Evolutionary conservation across 2,797 vertebrate species (phyloP), one percentile per base, ranked within the genome.

Genomic region (Enteromius mattozi): DNA sequence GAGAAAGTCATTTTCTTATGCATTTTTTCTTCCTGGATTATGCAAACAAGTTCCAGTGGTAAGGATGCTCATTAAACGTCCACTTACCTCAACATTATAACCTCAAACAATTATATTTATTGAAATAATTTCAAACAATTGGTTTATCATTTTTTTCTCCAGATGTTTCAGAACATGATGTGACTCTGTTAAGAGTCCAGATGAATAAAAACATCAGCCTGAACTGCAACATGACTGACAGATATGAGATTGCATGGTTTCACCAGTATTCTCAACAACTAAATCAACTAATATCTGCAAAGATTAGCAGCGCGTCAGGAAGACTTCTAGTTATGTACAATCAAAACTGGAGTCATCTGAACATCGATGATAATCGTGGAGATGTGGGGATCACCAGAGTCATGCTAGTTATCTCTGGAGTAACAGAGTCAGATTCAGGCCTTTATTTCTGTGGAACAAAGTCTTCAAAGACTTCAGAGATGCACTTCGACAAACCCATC

Each of bases 391-490:
- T 82, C 16, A 74, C 13, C 14, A 27, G 16, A 8, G 85, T 37
- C 27, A 3, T 0, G 0, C 69, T 86, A 0, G 42, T 30, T 40
- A 79, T 86, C n/a, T 3, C n/a, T 12, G 37, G 19, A 21, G 0
- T 86, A 7, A 66, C 1, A 0, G 1, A 19, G 16, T 16, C 75
- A 1, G 80, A 86, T 42, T 49, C 30, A 10, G 81, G 80, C 0
- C 45, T 86, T 45, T 86, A 86, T 66, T 86, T 83, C 81, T 86
- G 85, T 30, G 85, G 76, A 33, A 74, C 35, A 7, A 86, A 42
- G 56, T 69, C 68, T 37, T 37, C 35, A 37, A 12, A 13, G 12
- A 9, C 59, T 33, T 35, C 75, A 45, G 24, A 59, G 35, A 56
- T 86, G 75, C 13, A 6, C 35, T 86, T 86, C 8, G 0, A 49